phyloP scores from a whole-genome alignment of 2,797 vertebrate species.

The Sebastes flavidus region DNA sequence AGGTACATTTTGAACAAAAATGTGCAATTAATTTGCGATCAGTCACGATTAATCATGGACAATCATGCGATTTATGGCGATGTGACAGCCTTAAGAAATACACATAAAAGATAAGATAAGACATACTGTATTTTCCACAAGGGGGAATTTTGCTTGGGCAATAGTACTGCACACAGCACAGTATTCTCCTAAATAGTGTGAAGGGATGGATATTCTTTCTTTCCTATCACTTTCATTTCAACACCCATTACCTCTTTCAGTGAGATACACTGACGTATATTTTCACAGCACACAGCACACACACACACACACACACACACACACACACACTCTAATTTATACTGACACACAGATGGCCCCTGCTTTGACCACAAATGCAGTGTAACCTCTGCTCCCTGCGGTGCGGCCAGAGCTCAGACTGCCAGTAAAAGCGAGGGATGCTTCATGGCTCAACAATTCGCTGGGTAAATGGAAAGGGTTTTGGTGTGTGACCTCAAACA shows the following conservation, averaged over 20 bases:
- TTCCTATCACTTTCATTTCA: background rate
- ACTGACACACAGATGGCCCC: constrained; percentile 82
- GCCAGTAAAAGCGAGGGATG: constrained; percentile 84
- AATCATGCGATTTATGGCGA: too few species aligned
- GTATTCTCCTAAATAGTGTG: background rate
- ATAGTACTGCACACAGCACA: too few species aligned
- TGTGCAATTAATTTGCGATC: too few species aligned
- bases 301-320: constrained; percentile 32
- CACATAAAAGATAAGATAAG: too few species aligned
- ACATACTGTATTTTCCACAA: too few species aligned
- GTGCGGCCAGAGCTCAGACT: constrained; percentile 76
- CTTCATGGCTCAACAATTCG: constrained; percentile 87
- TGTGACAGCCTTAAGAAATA: too few species aligned
- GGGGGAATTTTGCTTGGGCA: too few species aligned
- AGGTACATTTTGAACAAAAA: too few species aligned
- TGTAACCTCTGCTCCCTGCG: constrained; percentile 82
- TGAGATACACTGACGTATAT: constrained; percentile 30
- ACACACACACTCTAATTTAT: constrained; percentile 63
- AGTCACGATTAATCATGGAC: too few species aligned
- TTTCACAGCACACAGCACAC: constrained; percentile 41
- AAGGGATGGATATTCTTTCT: background rate
- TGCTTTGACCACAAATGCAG: constrained; percentile 81
- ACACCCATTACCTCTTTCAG: background rate
- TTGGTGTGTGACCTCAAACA: constrained; percentile 81
- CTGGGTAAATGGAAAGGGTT: constrained; percentile 85